Conservation (phyloP, 2,888 invertebrate species). For the Phengaris alcon region DNA sequence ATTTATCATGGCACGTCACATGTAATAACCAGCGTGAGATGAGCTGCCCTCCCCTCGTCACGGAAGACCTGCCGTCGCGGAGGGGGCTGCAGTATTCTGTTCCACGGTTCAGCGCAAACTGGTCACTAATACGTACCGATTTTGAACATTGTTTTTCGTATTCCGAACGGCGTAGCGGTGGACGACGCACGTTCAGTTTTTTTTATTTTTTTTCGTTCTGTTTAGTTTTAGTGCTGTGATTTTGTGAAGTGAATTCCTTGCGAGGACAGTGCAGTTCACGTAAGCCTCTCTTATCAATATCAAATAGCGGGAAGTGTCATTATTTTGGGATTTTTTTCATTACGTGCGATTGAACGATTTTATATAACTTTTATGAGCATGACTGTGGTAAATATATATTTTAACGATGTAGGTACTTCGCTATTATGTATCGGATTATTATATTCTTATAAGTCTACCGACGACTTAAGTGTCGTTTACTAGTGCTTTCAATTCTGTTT, state of each 20-base stretch:
- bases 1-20: constrained; percentile 40
- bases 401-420: constrained; percentile 5
- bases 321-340: not conserved
- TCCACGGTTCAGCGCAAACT: constrained; percentile 46
- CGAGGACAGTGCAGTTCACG: constrained; percentile 23
- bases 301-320: not conserved
- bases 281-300: constrained; percentile 20
- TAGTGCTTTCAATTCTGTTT: no score
- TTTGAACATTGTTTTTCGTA: constrained; percentile 69
- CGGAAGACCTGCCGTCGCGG: constrained; percentile 34
- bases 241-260: constrained; percentile 32
- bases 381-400: constrained; percentile 15
- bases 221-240: constrained; percentile 33
- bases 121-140: constrained; percentile 53
- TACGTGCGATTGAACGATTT: not conserved
- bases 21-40: constrained; percentile 43
- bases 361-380: constrained; percentile 21
- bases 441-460: not conserved
- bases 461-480: no score
- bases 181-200: constrained; percentile 52
- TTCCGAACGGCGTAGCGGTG: constrained; percentile 61
- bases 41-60: constrained; percentile 45
- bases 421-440: not conserved
- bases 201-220: constrained; percentile 39
- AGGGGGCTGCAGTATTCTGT: constrained; percentile 43